A percentile compares a stretch with the other conserved stretches of the same genome.
Conservation (phyloP, 2,113 vertebrate species). For the Isichthys henryi region DNA sequence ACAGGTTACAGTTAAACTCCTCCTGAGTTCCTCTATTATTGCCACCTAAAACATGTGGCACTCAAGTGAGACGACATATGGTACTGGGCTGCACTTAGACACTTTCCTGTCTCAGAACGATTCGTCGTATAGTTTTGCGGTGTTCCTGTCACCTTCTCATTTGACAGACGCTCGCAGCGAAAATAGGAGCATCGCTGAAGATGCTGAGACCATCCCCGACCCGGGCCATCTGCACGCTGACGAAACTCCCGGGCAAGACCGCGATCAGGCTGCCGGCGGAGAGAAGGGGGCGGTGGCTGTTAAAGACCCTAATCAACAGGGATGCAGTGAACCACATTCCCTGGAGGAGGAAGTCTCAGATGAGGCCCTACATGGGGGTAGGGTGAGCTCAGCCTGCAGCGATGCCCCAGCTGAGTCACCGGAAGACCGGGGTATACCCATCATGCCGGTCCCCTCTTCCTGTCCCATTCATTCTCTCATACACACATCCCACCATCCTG, state of each 20-base stretch:
- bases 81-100: background rate
- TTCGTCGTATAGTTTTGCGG: background rate
- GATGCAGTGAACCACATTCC: background rate
- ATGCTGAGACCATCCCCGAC: slow-evolving; percentile 52
- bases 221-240: slow-evolving; percentile 24
- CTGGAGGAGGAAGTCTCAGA: background rate
- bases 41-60: background rate
- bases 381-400: background rate
- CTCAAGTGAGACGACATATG: background rate
- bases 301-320: background rate
- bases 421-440: background rate
- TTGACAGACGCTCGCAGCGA: slow-evolving; percentile 43
- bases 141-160: slow-evolving; percentile 9
- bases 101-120: background rate
- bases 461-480: background rate
- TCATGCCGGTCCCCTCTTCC: background rate
- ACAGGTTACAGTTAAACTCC: background rate
- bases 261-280: too few relatives aligned
- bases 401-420: background rate
- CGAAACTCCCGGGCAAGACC: background rate
- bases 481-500: background rate
- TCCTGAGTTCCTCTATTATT: background rate
- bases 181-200: slow-evolving; percentile 46
- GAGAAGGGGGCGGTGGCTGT: too few relatives aligned
- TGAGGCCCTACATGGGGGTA: background rate